Conservation (phyloP, 2,113 vertebrate genomes). For the cattle (Bos taurus) region DNA sequence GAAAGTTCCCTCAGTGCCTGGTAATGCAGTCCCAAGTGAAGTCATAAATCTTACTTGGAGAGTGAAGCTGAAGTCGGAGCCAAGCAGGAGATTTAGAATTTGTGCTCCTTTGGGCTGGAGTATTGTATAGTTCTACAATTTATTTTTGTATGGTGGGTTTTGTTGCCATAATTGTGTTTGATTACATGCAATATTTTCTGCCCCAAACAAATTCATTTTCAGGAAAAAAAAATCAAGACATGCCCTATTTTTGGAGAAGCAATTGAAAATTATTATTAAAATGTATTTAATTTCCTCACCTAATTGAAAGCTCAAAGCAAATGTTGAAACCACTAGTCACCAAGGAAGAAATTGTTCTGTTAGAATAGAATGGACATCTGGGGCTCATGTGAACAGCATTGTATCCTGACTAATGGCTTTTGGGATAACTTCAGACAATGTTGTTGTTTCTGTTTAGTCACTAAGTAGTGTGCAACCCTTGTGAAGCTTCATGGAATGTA, state of each 20-base stretch:
- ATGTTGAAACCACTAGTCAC: not conserved
- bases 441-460: not conserved
- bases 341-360: not conserved
- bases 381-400: accelerated
- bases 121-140: not conserved
- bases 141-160: not conserved
- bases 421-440: not conserved
- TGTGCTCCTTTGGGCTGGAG: not conserved
- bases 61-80: not conserved
- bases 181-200: not conserved
- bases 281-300: not conserved
- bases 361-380: not conserved
- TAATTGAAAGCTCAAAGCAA: not conserved
- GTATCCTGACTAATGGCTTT: not conserved
- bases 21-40: constrained; percentile 47
- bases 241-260: not conserved
- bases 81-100: not conserved
- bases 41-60: constrained; percentile 63
- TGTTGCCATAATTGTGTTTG: not conserved
- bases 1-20: constrained; percentile 22
- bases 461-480: not conserved
- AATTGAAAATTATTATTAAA: not conserved
- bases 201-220: not conserved
- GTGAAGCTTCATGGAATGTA: not conserved
- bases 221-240: not conserved